These are phyloP conservation scores for Plutomurus gul DNA, from an alignment of 1,140 invertebrate species.

Conservation along the genomic window DNA sequence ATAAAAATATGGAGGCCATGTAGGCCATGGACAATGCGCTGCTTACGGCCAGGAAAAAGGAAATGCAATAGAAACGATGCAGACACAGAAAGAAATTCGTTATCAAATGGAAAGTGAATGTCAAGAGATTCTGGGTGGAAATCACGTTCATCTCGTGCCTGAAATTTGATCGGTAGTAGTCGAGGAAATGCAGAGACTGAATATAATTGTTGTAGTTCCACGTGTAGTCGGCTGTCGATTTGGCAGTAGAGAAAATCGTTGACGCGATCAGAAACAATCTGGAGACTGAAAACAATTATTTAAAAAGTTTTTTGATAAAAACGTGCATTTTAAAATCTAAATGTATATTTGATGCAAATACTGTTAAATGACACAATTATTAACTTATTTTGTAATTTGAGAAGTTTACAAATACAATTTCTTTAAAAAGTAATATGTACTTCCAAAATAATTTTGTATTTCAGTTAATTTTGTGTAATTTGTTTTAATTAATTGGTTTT, in stretches of 20 bases:
- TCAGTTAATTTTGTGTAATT: no score
- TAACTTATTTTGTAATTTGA: no score
- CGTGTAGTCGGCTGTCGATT: neutral
- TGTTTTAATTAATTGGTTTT: no score
- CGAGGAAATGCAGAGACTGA: neutral
- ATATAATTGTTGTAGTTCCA: neutral
- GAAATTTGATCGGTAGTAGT: neutral
- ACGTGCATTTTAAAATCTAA: neutral
- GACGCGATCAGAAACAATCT: neutral
- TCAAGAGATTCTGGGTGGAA: neutral
- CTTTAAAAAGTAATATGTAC: no score
- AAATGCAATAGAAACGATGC: neutral
- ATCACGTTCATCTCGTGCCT: neutral
- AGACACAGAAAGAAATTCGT: neutral
- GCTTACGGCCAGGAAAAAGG: neutral
- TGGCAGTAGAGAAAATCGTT: neutral
- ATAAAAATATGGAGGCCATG: neutral
- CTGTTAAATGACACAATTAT: no score
- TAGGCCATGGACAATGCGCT: neutral
- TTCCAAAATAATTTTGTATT: no score
- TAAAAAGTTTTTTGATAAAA: neutral
- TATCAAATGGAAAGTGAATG: neutral
- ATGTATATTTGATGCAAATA: no score
- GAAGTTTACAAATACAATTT: no score
- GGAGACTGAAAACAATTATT: neutral